Evolutionary conservation across 2,888 invertebrate species (phyloP), one percentile per base, ranked within the genome.

Genomic region (Drepana falcataria): DNA sequence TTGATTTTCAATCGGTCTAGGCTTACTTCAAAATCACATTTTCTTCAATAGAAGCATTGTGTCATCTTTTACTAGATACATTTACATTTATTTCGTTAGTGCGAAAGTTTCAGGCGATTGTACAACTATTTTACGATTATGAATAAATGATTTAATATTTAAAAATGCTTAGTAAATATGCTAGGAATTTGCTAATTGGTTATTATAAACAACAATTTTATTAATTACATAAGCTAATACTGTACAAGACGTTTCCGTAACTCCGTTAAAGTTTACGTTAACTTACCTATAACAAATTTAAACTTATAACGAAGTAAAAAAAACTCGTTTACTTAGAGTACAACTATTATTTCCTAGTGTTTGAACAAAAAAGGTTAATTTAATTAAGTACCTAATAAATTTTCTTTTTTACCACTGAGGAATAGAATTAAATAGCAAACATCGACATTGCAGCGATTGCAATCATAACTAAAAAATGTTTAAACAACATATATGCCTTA

Each of bases 21-120:
- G 21, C 59, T 66, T 65, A 65, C 6, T 33, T 58, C 61, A 62
- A 65, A 68, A 73, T 74, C 61, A 65, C 64, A 68, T 72, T 68
- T 63, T 58, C 60, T 56, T 66, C 59, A 59, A 55, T 57, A 58
- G 49, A 63, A 68, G 56, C 53, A 59, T 66, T 57, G 59, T 59
- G 55, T 57, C 6, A 40, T 54, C 37, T 35, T 37, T 47, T 35
- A 41, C 47, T 44, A 48, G 51, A 7, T 47, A 35, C 40, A 2
- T n/a, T 44, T 44, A 9, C 2, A 44, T 34, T 41, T 41, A 41
- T 41, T 51, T 53, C 41, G 47, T 55, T 53, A 55, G 35, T 48
- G 35, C 48, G 35, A 35, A 48, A 35, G 35, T 9, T 48, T n/a
- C 7, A 48, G 9, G 48, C 48, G 35, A 35, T 48, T 35, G 7